These are phyloP conservation scores for Lasioglossum malachurum DNA, from an alignment of 2,888 invertebrate genomes.

Conservation along the genomic window DNA sequence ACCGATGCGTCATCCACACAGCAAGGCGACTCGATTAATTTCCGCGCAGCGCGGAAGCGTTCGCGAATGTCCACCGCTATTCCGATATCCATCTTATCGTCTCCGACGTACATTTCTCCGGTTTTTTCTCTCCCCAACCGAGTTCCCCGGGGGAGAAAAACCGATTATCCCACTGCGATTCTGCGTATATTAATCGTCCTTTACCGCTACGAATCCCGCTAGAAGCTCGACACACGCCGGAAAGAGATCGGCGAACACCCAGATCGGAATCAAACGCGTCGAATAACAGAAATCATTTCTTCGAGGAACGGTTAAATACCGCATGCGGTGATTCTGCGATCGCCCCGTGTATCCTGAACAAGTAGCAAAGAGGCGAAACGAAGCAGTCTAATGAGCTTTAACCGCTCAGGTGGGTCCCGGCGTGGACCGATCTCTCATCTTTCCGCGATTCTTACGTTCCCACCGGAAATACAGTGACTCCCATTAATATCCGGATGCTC, in stretches of 20 bases:
- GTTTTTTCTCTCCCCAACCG: slow-evolving; percentile 1
- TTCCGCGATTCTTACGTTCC: background rate
- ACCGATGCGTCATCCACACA: slow-evolving; percentile 1
- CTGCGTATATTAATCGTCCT: slow-evolving; percentile 54
- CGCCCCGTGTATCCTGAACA: background rate
- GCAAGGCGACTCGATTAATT: slow-evolving; percentile 22
- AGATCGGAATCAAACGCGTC: slow-evolving; percentile 47
- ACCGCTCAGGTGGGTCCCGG: background rate
- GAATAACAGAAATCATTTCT: slow-evolving; percentile 55
- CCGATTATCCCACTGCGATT: slow-evolving; percentile 34
- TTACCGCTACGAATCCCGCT: slow-evolving; percentile 62
- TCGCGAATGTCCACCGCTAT: background rate
- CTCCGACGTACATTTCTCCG: background rate
- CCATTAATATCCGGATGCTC: too few relatives aligned
- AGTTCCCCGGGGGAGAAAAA: slow-evolving; percentile 35
- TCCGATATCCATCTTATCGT: slow-evolving; percentile 36
- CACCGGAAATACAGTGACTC: background rate
- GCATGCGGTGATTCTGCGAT: slow-evolving; percentile 31
- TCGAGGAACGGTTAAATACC: slow-evolving; percentile 38
- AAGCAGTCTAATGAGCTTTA: background rate
- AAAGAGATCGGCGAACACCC: background rate
- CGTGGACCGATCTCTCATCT: background rate
- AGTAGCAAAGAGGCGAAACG: background rate
- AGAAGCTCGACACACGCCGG: slow-evolving; percentile 34
- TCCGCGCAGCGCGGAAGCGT: slow-evolving; percentile 11